Base-by-base conservation (phyloP, 2,113 vertebrate species). In the Oncorhynchus keta region DNA sequence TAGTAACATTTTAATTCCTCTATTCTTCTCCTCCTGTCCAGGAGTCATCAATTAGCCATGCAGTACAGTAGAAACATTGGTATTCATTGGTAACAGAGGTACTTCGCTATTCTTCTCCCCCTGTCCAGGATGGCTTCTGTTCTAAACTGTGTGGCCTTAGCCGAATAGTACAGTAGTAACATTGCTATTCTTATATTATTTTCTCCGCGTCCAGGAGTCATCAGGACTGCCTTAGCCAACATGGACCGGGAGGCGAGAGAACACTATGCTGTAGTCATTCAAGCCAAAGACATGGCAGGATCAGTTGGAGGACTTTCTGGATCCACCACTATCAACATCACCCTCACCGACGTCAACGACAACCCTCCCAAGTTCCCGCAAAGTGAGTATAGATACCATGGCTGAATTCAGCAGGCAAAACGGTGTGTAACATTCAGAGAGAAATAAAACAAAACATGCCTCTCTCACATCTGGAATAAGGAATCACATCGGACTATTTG, bases 251-350 rank as follows among this genome's bases (percentile, higher is more conserved):
- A 98, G 93, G 94, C 93, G 79, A 93, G 94, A 92, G 95, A 97
- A 73, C 94, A 95, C 86, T 98, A 97, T 84, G 92, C 93, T 0
- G 94, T 98, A 82, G 93, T 98, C 85, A 95, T 98, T 91, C 97
- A 98, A 94, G 97, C 96, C 93, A 98, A 98, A 94, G 97, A 98
- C 89, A 98, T 98, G 97, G 97, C 95, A 20, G 97, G 97, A 32
- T 95, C 96, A 70, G 95, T 97, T 0, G 97, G 97, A 79, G 96
- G 97, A 67, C 94, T 97, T 20, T 97, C 96, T 1, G 97, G 97
- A 62, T 96, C 97, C 5, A 97, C 96, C 4, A 96, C 95, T 0
- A 92, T 98, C 86, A 98, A 97, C 89, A 94, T 98, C 87, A 96
- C 95, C 13, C 92, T 98, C 76, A 96, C 76, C 0, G 91, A 92